Conservation (phyloP, 1,140 invertebrate genomes). For the Ceratosolen fusciceps region DNA sequence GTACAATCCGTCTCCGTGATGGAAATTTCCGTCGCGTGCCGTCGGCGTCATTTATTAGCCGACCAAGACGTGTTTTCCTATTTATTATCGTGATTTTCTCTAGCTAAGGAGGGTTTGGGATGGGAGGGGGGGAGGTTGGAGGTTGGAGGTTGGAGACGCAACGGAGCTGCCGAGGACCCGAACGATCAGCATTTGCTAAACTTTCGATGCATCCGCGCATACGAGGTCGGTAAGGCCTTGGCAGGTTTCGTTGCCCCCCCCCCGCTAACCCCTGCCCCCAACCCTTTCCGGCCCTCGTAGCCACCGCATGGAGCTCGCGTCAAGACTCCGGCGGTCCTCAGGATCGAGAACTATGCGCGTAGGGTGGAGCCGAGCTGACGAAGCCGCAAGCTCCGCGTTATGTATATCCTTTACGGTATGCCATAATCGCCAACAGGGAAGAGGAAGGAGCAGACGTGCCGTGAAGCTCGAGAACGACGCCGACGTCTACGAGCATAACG, state of each 20-base stretch:
- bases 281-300: too few species aligned
- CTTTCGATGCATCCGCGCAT: not conserved
- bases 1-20: too few species aligned
- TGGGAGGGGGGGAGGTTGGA: too few species aligned
- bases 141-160: not conserved
- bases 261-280: too few species aligned
- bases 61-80: too few species aligned
- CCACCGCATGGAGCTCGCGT: not conserved
- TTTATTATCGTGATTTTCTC: too few species aligned
- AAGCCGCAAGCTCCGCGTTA: constrained; percentile 56
- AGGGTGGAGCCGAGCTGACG: constrained; percentile 54
- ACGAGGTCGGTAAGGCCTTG: too few species aligned
- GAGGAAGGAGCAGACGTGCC: constrained; percentile 13
- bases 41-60: too few species aligned
- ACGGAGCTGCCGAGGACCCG: too few species aligned
- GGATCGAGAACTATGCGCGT: constrained; percentile 39
- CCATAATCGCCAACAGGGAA: constrained; percentile 55
- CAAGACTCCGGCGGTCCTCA: not conserved
- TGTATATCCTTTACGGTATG: constrained; percentile 51
- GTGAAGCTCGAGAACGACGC: constrained; percentile 49
- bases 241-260: too few species aligned
- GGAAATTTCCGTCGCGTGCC: too few species aligned
- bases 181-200: not conserved
- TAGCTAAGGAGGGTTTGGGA: not conserved
- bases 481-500: not conserved